Base-by-base conservation (phyloP, 2,888 invertebrate species). In the Orthosia incerta region DNA sequence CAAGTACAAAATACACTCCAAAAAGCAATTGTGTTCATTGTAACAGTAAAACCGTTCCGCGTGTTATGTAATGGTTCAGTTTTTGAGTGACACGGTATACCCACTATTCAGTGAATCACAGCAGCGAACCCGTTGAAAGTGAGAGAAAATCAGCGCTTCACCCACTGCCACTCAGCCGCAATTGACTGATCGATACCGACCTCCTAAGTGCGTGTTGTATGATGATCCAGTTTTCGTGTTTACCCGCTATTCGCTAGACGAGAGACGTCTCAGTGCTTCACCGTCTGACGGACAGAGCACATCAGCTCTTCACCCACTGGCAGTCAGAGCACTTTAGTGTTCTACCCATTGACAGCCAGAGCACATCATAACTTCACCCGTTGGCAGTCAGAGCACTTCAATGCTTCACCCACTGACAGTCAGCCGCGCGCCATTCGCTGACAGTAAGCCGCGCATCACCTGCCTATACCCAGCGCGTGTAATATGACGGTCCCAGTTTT, bases 401-500 rank as follows among this genome's bases (percentile, higher is more conserved):
- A 23, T 51, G 16, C 72, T 76, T 76, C 71, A n/a, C 51, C 71
- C 85, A 85, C 86, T 79, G 20, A 76, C 66, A 39, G 9, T 39
- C 39, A 39, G 9, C 39, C 39, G 39, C 39, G 1, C 7, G 39
- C 39, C 39, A 39, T 31, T 0, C 7, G 26, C 13, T 23, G 55
- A 23, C 23, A 80, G 62, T 45, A 31, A 51, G n/a, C 79, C 76
- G 23, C 26, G 48, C 77, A 76, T 67, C 76, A 86, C 76, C 76
- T 73, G 71, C 82, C 83, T 86, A 86, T 88, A 88, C 86, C 85
- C 83, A 80, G 81, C 71, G 83, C 87, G 89, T 89, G 90, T 92
- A 89, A 88, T 92, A 92, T 94, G 94, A 94, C 92, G 89, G 82
- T 87, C 86, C 86, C 92, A 91, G 92, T 95, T 95, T 95, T 95